These are phyloP conservation scores for Drosophila nannoptera DNA, from an alignment of 1,140 invertebrate species.

Conservation along the genomic window DNA sequence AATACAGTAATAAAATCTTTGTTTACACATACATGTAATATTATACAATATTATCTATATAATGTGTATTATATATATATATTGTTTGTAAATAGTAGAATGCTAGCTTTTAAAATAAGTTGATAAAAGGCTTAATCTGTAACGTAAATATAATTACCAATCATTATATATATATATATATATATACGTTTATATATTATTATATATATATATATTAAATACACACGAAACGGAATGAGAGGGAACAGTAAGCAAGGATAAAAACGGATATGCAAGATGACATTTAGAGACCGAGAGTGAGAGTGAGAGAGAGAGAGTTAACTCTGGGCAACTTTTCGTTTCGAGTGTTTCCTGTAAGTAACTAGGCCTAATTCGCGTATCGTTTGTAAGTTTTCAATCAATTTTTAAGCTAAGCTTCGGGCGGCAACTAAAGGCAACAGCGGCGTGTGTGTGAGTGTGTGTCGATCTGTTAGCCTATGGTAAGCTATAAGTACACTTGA, in stretches of 20 bases:
- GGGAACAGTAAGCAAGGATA: slow-evolving; percentile 12
- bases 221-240: slow-evolving; percentile 29
- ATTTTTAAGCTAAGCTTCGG: slow-evolving; percentile 12
- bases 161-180: too few species aligned
- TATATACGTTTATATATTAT: too few species aligned
- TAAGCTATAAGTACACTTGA: slow-evolving; percentile 68
- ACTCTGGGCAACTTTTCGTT: slow-evolving; percentile 50
- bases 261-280: slow-evolving; percentile 12
- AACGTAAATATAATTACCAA: slow-evolving; percentile 48
- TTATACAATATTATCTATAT: slow-evolving; percentile 61
- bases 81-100: slow-evolving; percentile 22
- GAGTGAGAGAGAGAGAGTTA: slow-evolving; percentile 20
- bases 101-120: slow-evolving; percentile 63
- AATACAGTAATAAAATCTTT: slow-evolving; percentile 68
- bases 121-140: slow-evolving; percentile 59
- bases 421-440: slow-evolving; percentile 45
- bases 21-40: slow-evolving; percentile 67
- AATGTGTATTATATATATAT: slow-evolving; percentile 17
- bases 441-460: slow-evolving; percentile 1
- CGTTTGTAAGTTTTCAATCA: slow-evolving; percentile 32
- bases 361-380: slow-evolving; percentile 51
- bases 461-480: slow-evolving; percentile 24
- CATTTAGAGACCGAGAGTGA: slow-evolving; percentile 22
- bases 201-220: slow-evolving; percentile 30
- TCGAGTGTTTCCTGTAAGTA: slow-evolving; percentile 59